Evolutionary conservation across 2,113 vertebrate species (phyloP).

Genomic region (Verasper variegatus): DNA sequence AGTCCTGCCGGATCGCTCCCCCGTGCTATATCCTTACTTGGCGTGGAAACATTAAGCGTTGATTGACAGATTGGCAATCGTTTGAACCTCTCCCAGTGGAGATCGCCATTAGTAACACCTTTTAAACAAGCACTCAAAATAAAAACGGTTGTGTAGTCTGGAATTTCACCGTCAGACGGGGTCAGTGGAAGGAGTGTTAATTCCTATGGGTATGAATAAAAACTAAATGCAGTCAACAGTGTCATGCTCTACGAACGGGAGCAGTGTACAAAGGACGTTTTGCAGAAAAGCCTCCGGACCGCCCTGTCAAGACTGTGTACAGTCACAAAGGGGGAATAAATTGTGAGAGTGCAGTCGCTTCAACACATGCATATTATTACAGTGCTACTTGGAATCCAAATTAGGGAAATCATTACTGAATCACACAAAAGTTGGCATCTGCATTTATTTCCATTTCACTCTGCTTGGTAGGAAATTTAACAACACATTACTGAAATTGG

Average conservation of each 20-base stretch:
- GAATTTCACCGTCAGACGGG: constrained; percentile 56
- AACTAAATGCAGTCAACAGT: constrained; percentile 64
- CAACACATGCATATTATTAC: constrained; percentile 52
- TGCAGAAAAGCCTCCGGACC: constrained; percentile 32
- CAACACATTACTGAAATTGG: constrained; percentile 64
- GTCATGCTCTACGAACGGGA: constrained; percentile 36
- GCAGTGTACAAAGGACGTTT: constrained; percentile 54
- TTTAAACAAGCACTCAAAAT: constrained; percentile 72
- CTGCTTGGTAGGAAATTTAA: constrained; percentile 49
- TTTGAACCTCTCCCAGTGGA: constrained; percentile 75
- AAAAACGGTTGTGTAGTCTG: constrained; percentile 53
- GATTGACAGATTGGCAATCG: constrained; percentile 71
- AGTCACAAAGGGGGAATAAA: constrained; percentile 52
- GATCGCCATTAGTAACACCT: constrained; percentile 55
- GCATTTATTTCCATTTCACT: constrained; percentile 62
- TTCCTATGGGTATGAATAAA: constrained; percentile 61
- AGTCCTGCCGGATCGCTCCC: constrained; percentile 68
- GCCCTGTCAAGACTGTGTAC: constrained; percentile 61
- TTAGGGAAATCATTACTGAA: constrained; percentile 62
- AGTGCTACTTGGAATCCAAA: constrained; percentile 55
- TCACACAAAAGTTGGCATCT: constrained; percentile 55
- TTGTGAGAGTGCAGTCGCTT: constrained; percentile 47
- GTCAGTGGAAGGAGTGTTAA: constrained; percentile 67
- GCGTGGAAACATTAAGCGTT: constrained; percentile 58
- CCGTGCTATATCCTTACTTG: constrained; percentile 52